Evolutionary conservation across 1,140 invertebrate species (phyloP).

Genomic region (Drosophila bifasciata): DNA sequence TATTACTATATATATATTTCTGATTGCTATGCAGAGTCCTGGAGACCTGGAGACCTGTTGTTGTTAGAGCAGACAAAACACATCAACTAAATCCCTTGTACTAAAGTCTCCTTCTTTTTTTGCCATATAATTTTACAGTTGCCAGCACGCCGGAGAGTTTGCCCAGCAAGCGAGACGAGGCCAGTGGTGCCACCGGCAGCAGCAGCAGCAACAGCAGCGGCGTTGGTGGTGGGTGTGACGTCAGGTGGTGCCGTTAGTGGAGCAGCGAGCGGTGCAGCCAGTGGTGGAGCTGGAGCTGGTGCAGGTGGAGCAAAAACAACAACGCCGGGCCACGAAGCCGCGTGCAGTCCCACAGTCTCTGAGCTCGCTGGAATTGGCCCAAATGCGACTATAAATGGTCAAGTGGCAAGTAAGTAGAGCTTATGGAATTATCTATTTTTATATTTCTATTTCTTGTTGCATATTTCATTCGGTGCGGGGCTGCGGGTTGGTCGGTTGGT

Average conservation of each 20-base stretch:
- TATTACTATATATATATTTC: constrained; percentile 8
- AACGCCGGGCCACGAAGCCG: constrained; percentile 55
- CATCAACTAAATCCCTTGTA: no score
- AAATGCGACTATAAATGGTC: constrained; percentile 85
- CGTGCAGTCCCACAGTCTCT: constrained; percentile 45
- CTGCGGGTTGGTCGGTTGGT: neutral
- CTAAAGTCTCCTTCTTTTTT: constrained; percentile 15
- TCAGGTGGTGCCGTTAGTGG: constrained; percentile 28
- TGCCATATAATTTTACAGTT: constrained; percentile 84
- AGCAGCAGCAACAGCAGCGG: constrained; percentile 31
- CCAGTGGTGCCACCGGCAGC: constrained; percentile 34
- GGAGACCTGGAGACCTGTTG: no score
- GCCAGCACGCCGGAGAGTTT: constrained; percentile 87
- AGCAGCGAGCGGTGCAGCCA: constrained; percentile 36
- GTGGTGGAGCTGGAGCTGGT: constrained; percentile 29
- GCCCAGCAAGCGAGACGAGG: constrained; percentile 84
- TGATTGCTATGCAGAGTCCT: constrained; percentile 46
- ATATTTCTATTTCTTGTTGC: constrained; percentile 31
- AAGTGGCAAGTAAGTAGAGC: constrained; percentile 86
- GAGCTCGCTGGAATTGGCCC: constrained; percentile 54
- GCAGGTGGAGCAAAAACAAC: constrained; percentile 21
- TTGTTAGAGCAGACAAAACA: constrained; percentile 46
- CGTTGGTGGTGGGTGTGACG: constrained; percentile 24
- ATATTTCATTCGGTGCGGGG: constrained; percentile 28
- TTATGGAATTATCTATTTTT: constrained; percentile 7